phyloP scores from a whole-genome alignment of 2,113 vertebrate species.

The Leucoraja erinaceus region DNA sequence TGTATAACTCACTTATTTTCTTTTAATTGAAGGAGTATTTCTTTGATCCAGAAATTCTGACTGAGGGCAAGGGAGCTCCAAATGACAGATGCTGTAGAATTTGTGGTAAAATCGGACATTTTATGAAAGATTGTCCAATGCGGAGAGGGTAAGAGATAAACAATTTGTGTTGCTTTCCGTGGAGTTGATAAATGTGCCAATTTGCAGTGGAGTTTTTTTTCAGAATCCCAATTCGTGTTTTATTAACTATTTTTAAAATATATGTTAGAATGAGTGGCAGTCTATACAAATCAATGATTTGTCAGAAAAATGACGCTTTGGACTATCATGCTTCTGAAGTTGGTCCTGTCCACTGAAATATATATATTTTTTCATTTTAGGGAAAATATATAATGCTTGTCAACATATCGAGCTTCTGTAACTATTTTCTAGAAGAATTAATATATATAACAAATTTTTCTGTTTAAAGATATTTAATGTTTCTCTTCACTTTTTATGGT shows the following conservation, averaged over 20 bases:
- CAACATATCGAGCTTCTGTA: too few relatives aligned
- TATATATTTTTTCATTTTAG: too few relatives aligned
- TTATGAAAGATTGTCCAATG: slow-evolving; percentile 90
- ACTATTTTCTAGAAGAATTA: not conserved
- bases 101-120: slow-evolving; percentile 94
- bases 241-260: not conserved
- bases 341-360: too few relatives aligned
- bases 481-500: not conserved
- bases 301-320: not conserved
- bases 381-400: too few relatives aligned
- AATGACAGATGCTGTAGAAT: slow-evolving; percentile 91
- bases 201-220: not conserved
- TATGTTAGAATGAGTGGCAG: not conserved
- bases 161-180: not conserved
- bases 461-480: not conserved
- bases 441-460: not conserved
- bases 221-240: not conserved
- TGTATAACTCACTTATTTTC: not conserved
- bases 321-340: not conserved
- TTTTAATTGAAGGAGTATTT: slow-evolving; percentile 74
- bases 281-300: not conserved
- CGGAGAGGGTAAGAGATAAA: slow-evolving; percentile 61
- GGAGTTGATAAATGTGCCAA: not conserved
- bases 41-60: slow-evolving; percentile 85
- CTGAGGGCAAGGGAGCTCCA: slow-evolving; percentile 83